Evolutionary conservation across 1,140 invertebrate genomes (phyloP), one percentile per base, ranked within the genome.

Genomic region (Notospermus geniculatus): DNA sequence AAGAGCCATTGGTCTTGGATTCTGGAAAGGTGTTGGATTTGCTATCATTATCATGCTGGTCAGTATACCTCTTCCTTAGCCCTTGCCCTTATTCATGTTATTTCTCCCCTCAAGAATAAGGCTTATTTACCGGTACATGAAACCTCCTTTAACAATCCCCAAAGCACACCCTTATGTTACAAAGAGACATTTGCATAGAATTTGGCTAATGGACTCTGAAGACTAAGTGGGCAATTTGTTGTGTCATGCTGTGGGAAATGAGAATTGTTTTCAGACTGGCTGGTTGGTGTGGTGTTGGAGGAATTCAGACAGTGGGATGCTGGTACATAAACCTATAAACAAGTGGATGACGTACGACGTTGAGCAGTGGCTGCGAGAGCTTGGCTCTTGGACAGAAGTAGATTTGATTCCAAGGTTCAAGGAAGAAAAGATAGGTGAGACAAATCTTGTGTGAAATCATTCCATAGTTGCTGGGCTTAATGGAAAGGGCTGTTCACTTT

Each of bases 211-310:
- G n/a, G n/a, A n/a, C n/a, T n/a, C n/a, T n/a, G n/a, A n/a, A n/a
- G n/a, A n/a, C n/a, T n/a, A n/a, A n/a, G n/a, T n/a, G n/a, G n/a
- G n/a, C n/a, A n/a, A n/a, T n/a, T n/a, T n/a, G n/a, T n/a, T n/a
- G n/a, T n/a, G n/a, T n/a, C n/a, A n/a, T n/a, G n/a, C n/a, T n/a
- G n/a, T n/a, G n/a, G n/a, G n/a, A n/a, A n/a, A n/a, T 17, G 36
- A 43, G 17, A n/a, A 4, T n/a, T 41, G 4, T 36, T 39, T 15
- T 28, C 54, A 76, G 74, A 56, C 73, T 2, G 28, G 69, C 5
- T 75, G 74, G 36, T 57, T 76, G 27, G 68, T 64, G 19, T 75
- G 68, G 71, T 75, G 65, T 54, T 75, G 73, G 71, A 62, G 67
- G 54, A 69, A 60, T 29, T 66, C 60, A 55, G 69, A 72, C 41